Evolutionary conservation across 2,888 invertebrate species (phyloP).

Genomic region (Lutraria lutraria): DNA sequence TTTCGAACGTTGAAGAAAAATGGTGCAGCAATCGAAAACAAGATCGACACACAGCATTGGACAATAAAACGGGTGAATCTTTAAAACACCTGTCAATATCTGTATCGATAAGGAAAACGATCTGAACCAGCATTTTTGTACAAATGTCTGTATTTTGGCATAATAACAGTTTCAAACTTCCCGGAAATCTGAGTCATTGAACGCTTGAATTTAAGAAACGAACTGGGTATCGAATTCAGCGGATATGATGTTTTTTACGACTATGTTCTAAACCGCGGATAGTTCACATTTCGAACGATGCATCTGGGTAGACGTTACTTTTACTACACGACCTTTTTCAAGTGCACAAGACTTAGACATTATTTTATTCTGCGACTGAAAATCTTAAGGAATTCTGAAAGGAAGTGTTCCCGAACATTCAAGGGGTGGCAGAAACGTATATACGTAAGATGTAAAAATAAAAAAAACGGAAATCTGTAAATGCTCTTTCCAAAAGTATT

Average conservation of each 20-base stretch:
- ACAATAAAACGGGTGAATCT: slow-evolving; percentile 38
- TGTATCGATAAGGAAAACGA: slow-evolving; percentile 78
- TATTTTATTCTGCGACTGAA: too few relatives aligned
- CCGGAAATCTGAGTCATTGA: slow-evolving; percentile 41
- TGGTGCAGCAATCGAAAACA: slow-evolving; percentile 74
- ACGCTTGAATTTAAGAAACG: background rate
- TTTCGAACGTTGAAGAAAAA: slow-evolving; percentile 61
- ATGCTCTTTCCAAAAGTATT: too few relatives aligned
- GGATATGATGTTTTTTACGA: background rate
- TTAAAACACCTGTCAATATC: slow-evolving; percentile 36
- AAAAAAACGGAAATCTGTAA: too few relatives aligned
- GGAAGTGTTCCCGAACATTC: too few relatives aligned
- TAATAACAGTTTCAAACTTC: slow-evolving; percentile 1
- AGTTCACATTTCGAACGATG: too few relatives aligned
- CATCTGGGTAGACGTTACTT: too few relatives aligned
- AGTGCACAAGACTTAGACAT: too few relatives aligned
- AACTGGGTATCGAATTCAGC: background rate
- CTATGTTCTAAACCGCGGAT: background rate
- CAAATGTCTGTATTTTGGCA: too few relatives aligned
- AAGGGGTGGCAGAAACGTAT: too few relatives aligned
- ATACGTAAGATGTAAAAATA: too few relatives aligned
- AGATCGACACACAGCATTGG: slow-evolving; percentile 72
- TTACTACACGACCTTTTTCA: too few relatives aligned
- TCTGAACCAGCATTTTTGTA: slow-evolving; percentile 59
- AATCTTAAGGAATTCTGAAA: too few relatives aligned